phyloP scores from a whole-genome alignment of 1,140 invertebrate species.

The Drosophila lini region DNA sequence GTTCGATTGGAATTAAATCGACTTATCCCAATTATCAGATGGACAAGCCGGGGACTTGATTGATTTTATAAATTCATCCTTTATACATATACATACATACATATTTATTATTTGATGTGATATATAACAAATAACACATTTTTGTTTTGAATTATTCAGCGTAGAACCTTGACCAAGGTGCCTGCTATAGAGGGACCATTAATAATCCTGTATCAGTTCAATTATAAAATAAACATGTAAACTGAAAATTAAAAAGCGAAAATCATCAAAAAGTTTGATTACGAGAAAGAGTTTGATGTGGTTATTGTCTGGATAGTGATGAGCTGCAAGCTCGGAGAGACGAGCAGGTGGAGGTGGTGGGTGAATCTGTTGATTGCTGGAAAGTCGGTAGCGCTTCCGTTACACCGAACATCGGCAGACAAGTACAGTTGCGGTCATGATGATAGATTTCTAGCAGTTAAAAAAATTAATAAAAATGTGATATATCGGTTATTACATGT shows the following conservation, averaged over 20 bases:
- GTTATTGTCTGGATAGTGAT: background rate
- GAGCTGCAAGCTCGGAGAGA: background rate
- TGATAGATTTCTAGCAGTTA: background rate
- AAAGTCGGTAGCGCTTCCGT: conserved; percentile 4
- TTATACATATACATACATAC: background rate
- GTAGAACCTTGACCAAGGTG: conserved; percentile 19
- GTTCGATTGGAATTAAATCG: background rate
- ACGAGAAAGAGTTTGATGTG: background rate
- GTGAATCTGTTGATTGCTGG: background rate
- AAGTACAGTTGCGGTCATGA: background rate
- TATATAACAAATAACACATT: background rate
- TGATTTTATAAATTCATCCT: too few relatives aligned
- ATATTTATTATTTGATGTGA: conserved; percentile 14
- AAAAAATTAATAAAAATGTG: too few relatives aligned
- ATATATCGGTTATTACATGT: too few relatives aligned
- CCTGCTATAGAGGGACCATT: conserved; percentile 20
- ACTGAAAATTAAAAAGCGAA: conserved; percentile 3
- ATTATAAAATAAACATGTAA: conserved; percentile 21
- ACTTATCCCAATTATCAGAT: conserved; percentile 1
- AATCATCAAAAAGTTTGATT: background rate
- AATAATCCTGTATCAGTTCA: conserved; percentile 19
- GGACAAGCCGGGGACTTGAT: background rate
- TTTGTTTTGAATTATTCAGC: conserved; percentile 1
- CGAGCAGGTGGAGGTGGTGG: background rate
- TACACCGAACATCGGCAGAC: background rate